Conservation (phyloP, 2,113 vertebrate genomes). For the Hemicordylus capensis region DNA sequence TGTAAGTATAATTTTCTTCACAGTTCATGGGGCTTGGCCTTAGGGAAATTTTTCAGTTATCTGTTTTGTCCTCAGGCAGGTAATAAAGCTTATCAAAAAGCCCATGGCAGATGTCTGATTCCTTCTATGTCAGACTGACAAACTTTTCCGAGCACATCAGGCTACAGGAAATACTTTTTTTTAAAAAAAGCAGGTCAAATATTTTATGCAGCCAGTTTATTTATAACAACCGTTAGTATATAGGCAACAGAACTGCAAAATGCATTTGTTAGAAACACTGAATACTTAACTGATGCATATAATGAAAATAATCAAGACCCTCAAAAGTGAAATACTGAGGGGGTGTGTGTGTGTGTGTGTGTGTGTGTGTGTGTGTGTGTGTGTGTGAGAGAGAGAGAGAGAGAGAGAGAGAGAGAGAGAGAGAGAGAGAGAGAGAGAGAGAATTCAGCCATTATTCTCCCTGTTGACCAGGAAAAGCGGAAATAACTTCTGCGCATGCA, state of each 20-base stretch:
- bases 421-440: too few species aligned
- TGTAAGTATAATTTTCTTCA: slow-evolving; percentile 21
- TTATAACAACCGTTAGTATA: background rate
- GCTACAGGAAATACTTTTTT: too few species aligned
- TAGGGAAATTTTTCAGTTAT: slow-evolving; percentile 15
- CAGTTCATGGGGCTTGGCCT: slow-evolving; percentile 10
- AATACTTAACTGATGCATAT: background rate
- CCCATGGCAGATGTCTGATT: slow-evolving; percentile 3
- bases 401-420: too few species aligned
- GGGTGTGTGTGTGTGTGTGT: too few species aligned
- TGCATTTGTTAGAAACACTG: background rate
- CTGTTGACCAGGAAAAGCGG: too few species aligned
- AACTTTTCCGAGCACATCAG: background rate
- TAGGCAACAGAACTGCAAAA: background rate
- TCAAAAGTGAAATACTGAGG: background rate
- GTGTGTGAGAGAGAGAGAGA: too few species aligned
- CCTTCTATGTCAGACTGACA: background rate
- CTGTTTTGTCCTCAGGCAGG: slow-evolving; percentile 4
- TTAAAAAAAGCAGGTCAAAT: background rate
- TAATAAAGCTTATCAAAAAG: slow-evolving; percentile 13
- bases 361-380: too few species aligned
- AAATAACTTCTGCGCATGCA: too few species aligned
- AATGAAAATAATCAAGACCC: background rate
- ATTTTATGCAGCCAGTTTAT: background rate
- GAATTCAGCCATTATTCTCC: too few species aligned